Conservation (phyloP, 2,113 vertebrate genomes). For the Cygnus buccinator region DNA sequence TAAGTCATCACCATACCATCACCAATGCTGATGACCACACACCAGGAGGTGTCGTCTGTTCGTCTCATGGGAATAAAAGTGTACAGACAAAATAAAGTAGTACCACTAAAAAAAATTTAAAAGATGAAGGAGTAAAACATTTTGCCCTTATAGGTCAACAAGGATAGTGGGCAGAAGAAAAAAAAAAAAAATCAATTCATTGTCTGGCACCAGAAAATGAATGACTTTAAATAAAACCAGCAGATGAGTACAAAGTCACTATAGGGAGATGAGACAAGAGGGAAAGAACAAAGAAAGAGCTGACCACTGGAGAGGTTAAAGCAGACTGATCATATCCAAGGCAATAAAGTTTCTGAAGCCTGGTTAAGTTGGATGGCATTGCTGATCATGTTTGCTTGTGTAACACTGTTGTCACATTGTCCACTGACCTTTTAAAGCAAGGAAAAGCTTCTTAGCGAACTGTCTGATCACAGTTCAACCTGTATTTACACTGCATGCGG, state of each 20-base stretch:
- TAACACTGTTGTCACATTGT: too few species aligned
- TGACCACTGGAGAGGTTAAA: neutral
- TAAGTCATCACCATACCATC: neutral
- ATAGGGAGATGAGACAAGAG: neutral
- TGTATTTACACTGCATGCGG: neutral
- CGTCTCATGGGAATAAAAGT: neutral
- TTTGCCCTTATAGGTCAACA: neutral
- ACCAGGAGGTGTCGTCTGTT: neutral
- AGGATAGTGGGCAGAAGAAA: neutral
- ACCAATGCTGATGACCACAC: too few species aligned
- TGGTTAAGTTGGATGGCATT: neutral
- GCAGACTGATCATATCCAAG: neutral
- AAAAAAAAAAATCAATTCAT: neutral
- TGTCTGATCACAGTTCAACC: neutral
- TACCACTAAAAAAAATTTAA: neutral
- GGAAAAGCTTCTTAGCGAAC: neutral
- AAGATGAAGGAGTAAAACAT: neutral
- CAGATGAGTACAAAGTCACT: neutral
- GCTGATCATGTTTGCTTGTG: neutral
- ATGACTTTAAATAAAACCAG: neutral
- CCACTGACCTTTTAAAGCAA: neutral
- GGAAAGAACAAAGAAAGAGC: neutral
- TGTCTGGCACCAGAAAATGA: neutral
- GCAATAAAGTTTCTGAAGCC: neutral
- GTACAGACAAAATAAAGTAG: neutral